Base-by-base conservation (phyloP, 2,888 invertebrate genomes). In the Chymomyza amoena region DNA sequence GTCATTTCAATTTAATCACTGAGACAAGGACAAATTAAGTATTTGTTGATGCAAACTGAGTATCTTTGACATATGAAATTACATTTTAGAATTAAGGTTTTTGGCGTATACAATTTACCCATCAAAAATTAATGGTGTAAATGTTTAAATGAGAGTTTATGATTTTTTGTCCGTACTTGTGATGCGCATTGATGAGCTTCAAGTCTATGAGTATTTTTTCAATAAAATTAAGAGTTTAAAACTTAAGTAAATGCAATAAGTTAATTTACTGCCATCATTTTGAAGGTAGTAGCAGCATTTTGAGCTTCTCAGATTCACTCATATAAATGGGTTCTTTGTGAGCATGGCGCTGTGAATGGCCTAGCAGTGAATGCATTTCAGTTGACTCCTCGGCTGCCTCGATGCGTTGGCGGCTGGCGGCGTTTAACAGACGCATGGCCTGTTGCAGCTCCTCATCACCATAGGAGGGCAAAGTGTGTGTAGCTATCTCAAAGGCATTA, bases 401-500 rank as follows among this genome's bases (percentile, higher is more conserved):
- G 6, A 84, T 89, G 39, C 87, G 83, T 6, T 84, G 87, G n/a
- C 86, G 79, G 77, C 89, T 89, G 59, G 88, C 90, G 28, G 80
- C 84, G 72, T 89, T 90, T 18, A 90, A 67, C 56, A 91, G 79
- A 4, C 88, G 83, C 86, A 90, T 89, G 15, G 89, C 84, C 65
- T 88, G 76, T 65, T 90, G 87, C 4, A 89, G 70, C 25, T 90
- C 89, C 10, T 89, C 89, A 13, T 89, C 89, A 5, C 88, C 90
- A 68, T 86, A 90, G 13, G 87, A 85, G 20, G 88, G 81, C 20
- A 89, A 56, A 9, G 91, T 90, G 25, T 92, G 92, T 56, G 92
- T 92, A 16, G 91, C 92, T 61, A 93, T 92, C 78, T 93, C 93
- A 70, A 92, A 92, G 2, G 93, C 93, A 84, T 93, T 93, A 0